phyloP scores from a whole-genome alignment of 2,888 invertebrate genomes.

The Zaprionus bogoriensis region DNA sequence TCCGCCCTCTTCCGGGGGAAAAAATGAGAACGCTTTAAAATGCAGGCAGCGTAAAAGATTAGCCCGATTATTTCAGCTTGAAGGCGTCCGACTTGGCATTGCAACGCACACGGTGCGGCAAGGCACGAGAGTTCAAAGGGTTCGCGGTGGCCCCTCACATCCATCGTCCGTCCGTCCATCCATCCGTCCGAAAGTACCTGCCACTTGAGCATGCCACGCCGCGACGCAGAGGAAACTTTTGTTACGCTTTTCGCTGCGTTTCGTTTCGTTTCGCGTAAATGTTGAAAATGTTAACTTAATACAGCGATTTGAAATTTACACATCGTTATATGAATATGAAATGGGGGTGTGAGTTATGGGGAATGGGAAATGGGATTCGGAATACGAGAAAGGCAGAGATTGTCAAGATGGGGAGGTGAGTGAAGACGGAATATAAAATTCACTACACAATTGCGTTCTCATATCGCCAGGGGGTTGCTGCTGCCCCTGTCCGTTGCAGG shows the following conservation, averaged over 20 bases:
- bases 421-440: background rate
- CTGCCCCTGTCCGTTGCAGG: background rate
- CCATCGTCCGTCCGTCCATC: background rate
- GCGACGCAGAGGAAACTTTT: constrained; percentile 19
- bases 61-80: constrained; percentile 71
- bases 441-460: background rate
- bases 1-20: background rate
- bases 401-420: background rate
- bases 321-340: constrained; percentile 68
- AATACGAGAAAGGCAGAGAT: background rate
- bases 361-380: background rate
- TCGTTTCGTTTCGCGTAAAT: constrained; percentile 34
- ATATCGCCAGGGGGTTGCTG: background rate
- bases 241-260: constrained; percentile 34
- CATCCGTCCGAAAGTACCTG: constrained; percentile 4
- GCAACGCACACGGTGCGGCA: constrained; percentile 41
- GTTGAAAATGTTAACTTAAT: constrained; percentile 37
- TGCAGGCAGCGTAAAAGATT: constrained; percentile 81
- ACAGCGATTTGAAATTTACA: constrained; percentile 66
- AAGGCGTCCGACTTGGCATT: constrained; percentile 60
- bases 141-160: constrained; percentile 39
- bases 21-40: constrained; percentile 70
- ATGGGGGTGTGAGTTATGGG: too few species aligned
- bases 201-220: constrained; percentile 47
- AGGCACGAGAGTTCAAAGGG: constrained; percentile 79